Evolutionary conservation across 1,140 invertebrate genomes (phyloP).

Genomic region (Magallana ariakensis): DNA sequence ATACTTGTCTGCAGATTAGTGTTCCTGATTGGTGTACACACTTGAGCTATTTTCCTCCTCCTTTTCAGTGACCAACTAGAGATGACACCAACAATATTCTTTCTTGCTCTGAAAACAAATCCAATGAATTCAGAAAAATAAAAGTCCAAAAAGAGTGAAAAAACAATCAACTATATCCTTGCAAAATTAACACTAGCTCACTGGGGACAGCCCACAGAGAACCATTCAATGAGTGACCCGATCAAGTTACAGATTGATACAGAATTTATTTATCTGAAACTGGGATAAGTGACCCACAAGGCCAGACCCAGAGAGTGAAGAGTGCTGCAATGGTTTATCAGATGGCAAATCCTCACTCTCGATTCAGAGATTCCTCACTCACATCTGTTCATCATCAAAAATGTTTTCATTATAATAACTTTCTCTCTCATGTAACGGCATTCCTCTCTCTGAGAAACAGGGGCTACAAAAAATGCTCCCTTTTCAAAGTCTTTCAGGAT

Average conservation of each 20-base stretch:
- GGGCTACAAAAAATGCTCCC: neutral
- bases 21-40: too few relatives aligned
- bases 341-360: slow-evolving; percentile 25
- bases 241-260: too few relatives aligned
- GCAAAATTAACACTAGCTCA: too few relatives aligned
- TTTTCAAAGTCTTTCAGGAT: neutral
- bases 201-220: too few relatives aligned
- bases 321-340: neutral
- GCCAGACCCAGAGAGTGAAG: neutral
- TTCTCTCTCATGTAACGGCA: slow-evolving; percentile 7
- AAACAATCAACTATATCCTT: neutral
- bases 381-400: slow-evolving; percentile 38
- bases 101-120: slow-evolving; percentile 22
- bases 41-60: neutral
- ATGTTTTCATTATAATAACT: slow-evolving; percentile 36
- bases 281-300: slow-evolving; percentile 1
- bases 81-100: neutral
- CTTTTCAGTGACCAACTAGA: neutral
- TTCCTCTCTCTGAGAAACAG: slow-evolving; percentile 13
- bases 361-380: slow-evolving; percentile 2
- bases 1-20: too few relatives aligned
- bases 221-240: too few relatives aligned
- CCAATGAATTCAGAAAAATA: neutral
- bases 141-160: neutral
- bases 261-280: neutral